Evolutionary conservation across 2,888 invertebrate species (phyloP).

Genomic region (Scaptomyza polygonia): DNA sequence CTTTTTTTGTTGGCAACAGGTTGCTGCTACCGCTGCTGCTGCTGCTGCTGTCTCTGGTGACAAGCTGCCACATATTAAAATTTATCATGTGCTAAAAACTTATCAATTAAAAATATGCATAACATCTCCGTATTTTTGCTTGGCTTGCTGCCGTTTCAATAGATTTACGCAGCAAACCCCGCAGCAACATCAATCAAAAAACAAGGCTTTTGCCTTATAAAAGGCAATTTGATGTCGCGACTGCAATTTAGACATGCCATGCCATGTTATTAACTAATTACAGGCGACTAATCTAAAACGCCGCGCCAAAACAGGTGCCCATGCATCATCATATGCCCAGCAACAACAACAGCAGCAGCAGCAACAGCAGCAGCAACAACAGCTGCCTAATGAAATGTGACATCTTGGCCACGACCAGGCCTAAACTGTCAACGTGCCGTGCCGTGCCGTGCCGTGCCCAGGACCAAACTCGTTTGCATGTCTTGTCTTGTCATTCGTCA

Average conservation of each 20-base stretch:
- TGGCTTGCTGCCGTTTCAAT: constrained; percentile 26
- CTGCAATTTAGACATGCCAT: constrained; percentile 80
- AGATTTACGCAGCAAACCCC: constrained; percentile 51
- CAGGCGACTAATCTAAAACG: constrained; percentile 82
- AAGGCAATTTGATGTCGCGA: constrained; percentile 74
- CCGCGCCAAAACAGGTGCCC: constrained; percentile 71
- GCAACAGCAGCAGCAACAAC: constrained; percentile 19
- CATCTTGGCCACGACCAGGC: constrained; percentile 82
- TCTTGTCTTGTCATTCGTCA: constrained; percentile 73
- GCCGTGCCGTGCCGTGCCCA: constrained; percentile 55
- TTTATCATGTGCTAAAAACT: constrained; percentile 84
- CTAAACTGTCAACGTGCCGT: constrained; percentile 78
- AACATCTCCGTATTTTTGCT: constrained; percentile 66
- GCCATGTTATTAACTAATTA: constrained; percentile 84
- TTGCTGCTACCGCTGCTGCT: constrained; percentile 19
- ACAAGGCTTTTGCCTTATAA: no score
- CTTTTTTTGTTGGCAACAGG: constrained; percentile 44
- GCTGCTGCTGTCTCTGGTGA: constrained; percentile 50
- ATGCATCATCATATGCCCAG: constrained; percentile 64
- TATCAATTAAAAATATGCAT: constrained; percentile 83
- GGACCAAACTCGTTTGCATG: constrained; percentile 63
- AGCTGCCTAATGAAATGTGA: constrained; percentile 82
- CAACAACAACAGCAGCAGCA: constrained; percentile 21
- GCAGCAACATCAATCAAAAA: constrained; percentile 83
- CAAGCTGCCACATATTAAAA: constrained; percentile 74